A percentile compares a stretch with the other conserved stretches of the same genome.
Conservation (phyloP, 2,113 vertebrate genomes). For the Labrus mixtus region DNA sequence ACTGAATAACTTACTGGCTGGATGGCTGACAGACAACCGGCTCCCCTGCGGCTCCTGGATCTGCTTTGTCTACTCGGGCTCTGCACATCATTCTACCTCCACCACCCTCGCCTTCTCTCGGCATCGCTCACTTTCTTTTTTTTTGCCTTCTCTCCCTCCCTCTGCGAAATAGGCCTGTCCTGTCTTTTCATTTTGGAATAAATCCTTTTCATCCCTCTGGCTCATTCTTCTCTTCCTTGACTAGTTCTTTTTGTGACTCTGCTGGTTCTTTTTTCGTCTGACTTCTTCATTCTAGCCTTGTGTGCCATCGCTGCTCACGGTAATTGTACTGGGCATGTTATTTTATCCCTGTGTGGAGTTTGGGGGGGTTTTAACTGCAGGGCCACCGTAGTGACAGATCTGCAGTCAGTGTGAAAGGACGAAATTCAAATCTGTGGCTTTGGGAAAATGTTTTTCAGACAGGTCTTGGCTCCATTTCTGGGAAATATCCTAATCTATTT, state of each 20-base stretch:
- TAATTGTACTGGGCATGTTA: slow-evolving; percentile 63
- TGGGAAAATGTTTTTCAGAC: slow-evolving; percentile 38
- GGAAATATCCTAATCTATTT: slow-evolving; percentile 47
- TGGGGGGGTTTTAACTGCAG: slow-evolving; percentile 39
- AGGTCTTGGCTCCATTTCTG: slow-evolving; percentile 41
- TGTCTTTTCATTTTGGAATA: slow-evolving; percentile 77
- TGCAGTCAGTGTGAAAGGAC: slow-evolving; percentile 27
- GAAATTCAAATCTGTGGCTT: slow-evolving; percentile 51
- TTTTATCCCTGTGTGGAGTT: slow-evolving; percentile 51
- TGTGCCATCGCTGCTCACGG: slow-evolving; percentile 54
- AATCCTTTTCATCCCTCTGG: slow-evolving; percentile 75
- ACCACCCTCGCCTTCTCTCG: slow-evolving; percentile 47
- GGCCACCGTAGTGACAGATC: slow-evolving; percentile 53
- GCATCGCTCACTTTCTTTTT: slow-evolving; percentile 52
- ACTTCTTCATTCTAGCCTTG: slow-evolving; percentile 53
- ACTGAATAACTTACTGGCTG: slow-evolving; percentile 73
- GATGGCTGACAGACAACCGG: slow-evolving; percentile 72
- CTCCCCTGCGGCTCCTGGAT: slow-evolving; percentile 66
- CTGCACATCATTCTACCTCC: slow-evolving; percentile 71
- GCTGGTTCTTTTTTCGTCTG: slow-evolving; percentile 57
- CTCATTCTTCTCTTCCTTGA: slow-evolving; percentile 60
- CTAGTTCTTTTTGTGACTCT: slow-evolving; percentile 13
- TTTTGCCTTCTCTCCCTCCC: not conserved
- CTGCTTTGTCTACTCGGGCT: slow-evolving; percentile 64
- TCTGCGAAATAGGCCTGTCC: slow-evolving; percentile 49